These are phyloP conservation scores for Sardinella longiceps DNA, from an alignment of 2,797 vertebrate genomes.

Conservation along the genomic window DNA sequence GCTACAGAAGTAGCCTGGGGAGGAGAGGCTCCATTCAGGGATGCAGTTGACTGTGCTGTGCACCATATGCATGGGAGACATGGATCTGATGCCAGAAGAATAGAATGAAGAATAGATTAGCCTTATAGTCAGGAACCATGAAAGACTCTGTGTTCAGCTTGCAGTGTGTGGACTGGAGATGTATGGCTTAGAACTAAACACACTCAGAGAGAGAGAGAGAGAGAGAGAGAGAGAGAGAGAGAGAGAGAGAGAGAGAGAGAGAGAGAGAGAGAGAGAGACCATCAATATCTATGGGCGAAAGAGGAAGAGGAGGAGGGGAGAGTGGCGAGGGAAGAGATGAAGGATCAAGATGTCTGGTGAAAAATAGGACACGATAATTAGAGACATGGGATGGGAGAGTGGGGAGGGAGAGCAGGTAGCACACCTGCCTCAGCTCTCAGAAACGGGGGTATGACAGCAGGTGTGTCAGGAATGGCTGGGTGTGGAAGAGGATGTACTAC, in stretches of 20 bases:
- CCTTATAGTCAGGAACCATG: not conserved
- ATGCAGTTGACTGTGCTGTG: not conserved
- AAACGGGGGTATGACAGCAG: not conserved
- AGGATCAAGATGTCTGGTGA: not conserved
- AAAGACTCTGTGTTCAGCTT: not conserved
- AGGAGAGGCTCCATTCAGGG: not conserved
- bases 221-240: not conserved
- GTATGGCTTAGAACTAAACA: not conserved
- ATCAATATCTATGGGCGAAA: not conserved
- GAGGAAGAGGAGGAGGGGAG: not conserved
- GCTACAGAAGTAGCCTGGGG: not conserved
- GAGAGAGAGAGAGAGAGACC: not conserved
- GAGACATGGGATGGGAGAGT: not conserved
- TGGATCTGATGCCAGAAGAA: not conserved
- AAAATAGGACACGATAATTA: slow-evolving; percentile 18
- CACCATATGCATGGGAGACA: not conserved
- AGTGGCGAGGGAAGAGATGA: not conserved
- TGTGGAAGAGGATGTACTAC: not conserved
- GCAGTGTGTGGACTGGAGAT: not conserved
- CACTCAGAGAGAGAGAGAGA: too few relatives aligned
- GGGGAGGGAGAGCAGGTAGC: slow-evolving; percentile 8
- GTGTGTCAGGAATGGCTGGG: not conserved
- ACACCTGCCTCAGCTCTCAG: not conserved
- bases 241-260: not conserved
- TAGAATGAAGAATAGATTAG: not conserved